Percentiles rank a stretch among this genome's conserved stretches.
These are phyloP conservation scores for Nasua narica DNA, from an alignment of 2,797 vertebrate species.

Conservation along the genomic window DNA sequence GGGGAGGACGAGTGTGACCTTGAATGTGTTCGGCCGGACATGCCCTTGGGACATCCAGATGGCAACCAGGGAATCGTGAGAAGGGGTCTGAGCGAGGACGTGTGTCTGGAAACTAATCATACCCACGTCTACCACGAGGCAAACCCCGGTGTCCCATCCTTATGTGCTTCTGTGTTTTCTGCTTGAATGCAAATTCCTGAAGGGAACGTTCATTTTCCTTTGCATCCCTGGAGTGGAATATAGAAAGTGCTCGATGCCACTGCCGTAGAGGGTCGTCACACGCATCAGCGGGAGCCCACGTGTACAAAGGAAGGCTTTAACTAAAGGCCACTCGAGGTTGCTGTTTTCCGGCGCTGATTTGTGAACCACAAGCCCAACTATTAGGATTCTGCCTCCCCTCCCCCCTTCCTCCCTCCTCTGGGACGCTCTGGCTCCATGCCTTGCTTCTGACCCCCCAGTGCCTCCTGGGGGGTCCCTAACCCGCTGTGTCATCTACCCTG, in stretches of 20 bases:
- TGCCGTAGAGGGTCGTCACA: background rate
- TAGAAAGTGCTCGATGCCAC: accelerated
- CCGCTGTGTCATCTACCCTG: too few relatives aligned
- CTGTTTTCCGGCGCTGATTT: background rate
- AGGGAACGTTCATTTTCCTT: background rate
- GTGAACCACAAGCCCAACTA: too few relatives aligned
- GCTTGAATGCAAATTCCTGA: background rate
- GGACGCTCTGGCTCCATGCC: background rate
- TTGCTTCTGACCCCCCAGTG: background rate
- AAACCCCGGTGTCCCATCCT: too few relatives aligned
- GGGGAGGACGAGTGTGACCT: background rate
- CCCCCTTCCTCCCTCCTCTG: background rate
- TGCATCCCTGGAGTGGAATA: background rate
- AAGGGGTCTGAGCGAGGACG: background rate
- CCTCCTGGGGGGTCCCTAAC: background rate
- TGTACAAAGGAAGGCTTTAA: background rate
- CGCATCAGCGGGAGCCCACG: background rate
- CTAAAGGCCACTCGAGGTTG: background rate
- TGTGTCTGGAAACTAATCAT: accelerated
- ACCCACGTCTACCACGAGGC: too few relatives aligned
- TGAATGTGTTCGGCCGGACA: background rate
- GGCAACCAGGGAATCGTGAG: background rate
- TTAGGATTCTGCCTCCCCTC: background rate
- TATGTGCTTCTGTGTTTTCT: background rate
- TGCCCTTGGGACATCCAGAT: background rate